These are phyloP conservation scores for Channa maculata DNA, from an alignment of 2,113 vertebrate species.

Conservation along the genomic window DNA sequence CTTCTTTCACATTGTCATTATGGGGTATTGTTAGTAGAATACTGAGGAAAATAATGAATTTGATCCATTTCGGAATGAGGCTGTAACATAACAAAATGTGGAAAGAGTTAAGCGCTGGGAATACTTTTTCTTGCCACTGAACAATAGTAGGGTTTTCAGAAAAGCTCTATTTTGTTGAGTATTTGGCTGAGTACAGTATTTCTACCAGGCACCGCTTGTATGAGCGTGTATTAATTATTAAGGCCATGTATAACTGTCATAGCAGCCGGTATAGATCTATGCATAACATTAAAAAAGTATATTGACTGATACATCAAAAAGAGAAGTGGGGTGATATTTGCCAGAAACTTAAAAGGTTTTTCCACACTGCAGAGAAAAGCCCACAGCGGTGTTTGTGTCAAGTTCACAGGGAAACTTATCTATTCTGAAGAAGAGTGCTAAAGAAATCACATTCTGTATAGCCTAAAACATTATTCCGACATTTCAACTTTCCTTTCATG, in stretches of 20 bases:
- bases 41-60: no score
- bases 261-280: slow-evolving; percentile 3
- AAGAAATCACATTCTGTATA: slow-evolving; percentile 34
- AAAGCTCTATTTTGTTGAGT: no score
- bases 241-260: slow-evolving; percentile 8
- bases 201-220: background rate
- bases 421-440: slow-evolving; percentile 13
- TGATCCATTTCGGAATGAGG: no score
- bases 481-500: slow-evolving; percentile 39
- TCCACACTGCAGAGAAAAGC: slow-evolving; percentile 23
- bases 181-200: background rate
- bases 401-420: slow-evolving; percentile 40
- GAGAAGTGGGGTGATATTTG: slow-evolving; percentile 11
- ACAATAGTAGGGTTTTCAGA: no score
- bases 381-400: slow-evolving; percentile 20
- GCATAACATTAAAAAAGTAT: slow-evolving; percentile 9
- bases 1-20: no score
- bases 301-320: slow-evolving; percentile 41
- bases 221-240: slow-evolving; percentile 6
- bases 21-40: no score
- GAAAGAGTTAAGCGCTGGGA: no score
- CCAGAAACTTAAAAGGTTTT: slow-evolving; percentile 38
- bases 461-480: slow-evolving; percentile 39
- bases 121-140: no score
- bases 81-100: no score